A percentile compares a stretch with the other conserved stretches of the same genome.
Evolutionary conservation across 2,888 invertebrate species (phyloP).

Genomic region (Colostygia pectinataria): DNA sequence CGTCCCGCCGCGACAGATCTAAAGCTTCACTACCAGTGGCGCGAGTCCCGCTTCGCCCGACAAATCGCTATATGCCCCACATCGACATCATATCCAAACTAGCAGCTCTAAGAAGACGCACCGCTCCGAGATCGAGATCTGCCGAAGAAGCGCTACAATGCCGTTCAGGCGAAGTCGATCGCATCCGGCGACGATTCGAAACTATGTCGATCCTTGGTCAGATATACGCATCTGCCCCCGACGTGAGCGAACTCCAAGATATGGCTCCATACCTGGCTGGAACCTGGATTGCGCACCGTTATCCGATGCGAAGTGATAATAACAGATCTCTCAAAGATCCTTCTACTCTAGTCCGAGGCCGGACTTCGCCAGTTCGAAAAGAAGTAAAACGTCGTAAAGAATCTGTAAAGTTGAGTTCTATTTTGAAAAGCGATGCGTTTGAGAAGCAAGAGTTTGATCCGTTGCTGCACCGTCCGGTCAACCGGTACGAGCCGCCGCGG

Average conservation of each 20-base stretch:
- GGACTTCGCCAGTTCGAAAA: slow-evolving; percentile 66
- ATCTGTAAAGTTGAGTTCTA: slow-evolving; percentile 75
- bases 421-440: slow-evolving; percentile 79
- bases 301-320: slow-evolving; percentile 87
- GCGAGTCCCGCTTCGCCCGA: slow-evolving; percentile 83
- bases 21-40: slow-evolving; percentile 85
- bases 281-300: slow-evolving; percentile 91
- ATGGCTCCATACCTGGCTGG: slow-evolving; percentile 91
- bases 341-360: slow-evolving; percentile 51
- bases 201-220: slow-evolving; percentile 87
- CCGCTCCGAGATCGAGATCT: slow-evolving; percentile 74
- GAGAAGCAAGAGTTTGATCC: slow-evolving; percentile 89
- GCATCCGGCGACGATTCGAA: slow-evolving; percentile 88
- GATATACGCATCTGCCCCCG: slow-evolving; percentile 91
- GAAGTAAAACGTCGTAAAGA: slow-evolving; percentile 66
- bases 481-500: slow-evolving; percentile 88
- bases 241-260: slow-evolving; percentile 88
- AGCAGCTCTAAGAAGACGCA: slow-evolving; percentile 84
- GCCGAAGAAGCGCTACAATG: slow-evolving; percentile 76
- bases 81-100: slow-evolving; percentile 95
- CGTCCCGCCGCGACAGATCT: slow-evolving; percentile 52
- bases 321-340: slow-evolving; percentile 83
- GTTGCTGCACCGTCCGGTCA: slow-evolving; percentile 88
- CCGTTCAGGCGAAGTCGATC: slow-evolving; percentile 87
- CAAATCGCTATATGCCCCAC: slow-evolving; percentile 92